Evolutionary conservation across 2,797 vertebrate genomes (phyloP).

Genomic region (Tamandua tetradactyla): DNA sequence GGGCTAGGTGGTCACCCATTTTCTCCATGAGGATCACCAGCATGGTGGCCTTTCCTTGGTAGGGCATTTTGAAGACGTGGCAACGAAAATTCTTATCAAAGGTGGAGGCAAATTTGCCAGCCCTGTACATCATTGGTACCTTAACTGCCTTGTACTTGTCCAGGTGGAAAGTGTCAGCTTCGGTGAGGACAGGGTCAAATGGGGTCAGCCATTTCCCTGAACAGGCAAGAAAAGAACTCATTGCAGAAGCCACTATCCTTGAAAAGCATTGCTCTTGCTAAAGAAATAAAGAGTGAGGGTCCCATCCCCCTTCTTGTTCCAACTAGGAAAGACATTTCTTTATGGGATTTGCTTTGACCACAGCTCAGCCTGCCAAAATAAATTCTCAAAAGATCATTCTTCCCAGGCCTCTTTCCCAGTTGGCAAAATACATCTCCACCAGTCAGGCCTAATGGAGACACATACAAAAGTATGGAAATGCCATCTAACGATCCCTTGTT

Average conservation of each 20-base stretch:
- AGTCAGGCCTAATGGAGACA: neutral
- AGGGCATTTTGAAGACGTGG: slow-evolving; percentile 91
- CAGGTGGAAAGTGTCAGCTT: slow-evolving; percentile 88
- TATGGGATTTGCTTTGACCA: neutral
- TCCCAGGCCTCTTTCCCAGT: neutral
- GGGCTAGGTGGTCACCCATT: slow-evolving; percentile 87
- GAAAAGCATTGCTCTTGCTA: neutral
- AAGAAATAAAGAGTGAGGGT: rapidly evolving
- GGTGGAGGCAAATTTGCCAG: slow-evolving; percentile 85
- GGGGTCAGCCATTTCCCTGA: slow-evolving; percentile 91
- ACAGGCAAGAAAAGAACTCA: slow-evolving; percentile 41
- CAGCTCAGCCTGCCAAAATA: neutral
- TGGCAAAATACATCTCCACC: neutral
- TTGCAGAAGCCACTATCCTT: neutral
- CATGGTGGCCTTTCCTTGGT: slow-evolving; percentile 90
- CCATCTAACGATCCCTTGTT: too few relatives aligned
- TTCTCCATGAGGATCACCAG: slow-evolving; percentile 90
- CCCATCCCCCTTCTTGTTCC: rapidly evolving
- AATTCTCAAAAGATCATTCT: neutral
- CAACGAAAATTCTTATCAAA: slow-evolving; percentile 87
- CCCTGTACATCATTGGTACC: slow-evolving; percentile 92
- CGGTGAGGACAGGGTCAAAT: slow-evolving; percentile 88
- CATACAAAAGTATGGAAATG: neutral
- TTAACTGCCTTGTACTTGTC: slow-evolving; percentile 91
- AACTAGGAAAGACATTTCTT: neutral